Evolutionary conservation across 2,113 vertebrate genomes (phyloP).

Genomic region (Forbesichthys agassizii): DNA sequence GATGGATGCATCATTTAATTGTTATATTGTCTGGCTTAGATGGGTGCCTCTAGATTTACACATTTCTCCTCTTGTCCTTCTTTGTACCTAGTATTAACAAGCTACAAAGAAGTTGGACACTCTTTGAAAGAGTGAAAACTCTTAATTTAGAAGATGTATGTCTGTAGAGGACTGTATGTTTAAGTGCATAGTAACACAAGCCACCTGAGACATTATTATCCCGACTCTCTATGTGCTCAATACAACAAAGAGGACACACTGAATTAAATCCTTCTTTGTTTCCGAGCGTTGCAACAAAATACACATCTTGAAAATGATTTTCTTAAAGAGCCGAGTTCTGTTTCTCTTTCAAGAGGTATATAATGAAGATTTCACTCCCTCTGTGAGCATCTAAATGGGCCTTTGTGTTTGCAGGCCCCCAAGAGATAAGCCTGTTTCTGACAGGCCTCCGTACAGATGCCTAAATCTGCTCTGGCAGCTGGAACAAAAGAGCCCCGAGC

Average conservation of each 20-base stretch:
- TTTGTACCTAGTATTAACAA: neutral
- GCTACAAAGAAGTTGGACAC: neutral
- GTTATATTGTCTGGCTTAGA: neutral
- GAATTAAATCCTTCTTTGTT: conserved; percentile 33
- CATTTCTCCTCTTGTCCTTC: neutral
- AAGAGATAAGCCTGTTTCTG: conserved; percentile 77
- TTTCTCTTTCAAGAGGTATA: conserved; percentile 58
- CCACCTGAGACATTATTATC: neutral
- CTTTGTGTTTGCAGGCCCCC: conserved; percentile 71
- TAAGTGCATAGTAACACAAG: neutral
- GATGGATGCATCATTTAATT: neutral
- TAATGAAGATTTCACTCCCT: conserved; percentile 75
- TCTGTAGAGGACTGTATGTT: neutral
- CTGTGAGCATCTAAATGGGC: conserved; percentile 64
- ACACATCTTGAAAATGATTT: conserved; percentile 26
- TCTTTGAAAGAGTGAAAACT: neutral
- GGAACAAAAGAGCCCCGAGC: conserved; percentile 71
- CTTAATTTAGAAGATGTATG: neutral
- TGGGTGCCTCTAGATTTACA: conserved; percentile 1
- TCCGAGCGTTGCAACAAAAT: conserved; percentile 5
- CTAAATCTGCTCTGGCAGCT: conserved; percentile 76
- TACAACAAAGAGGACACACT: conserved; percentile 15
- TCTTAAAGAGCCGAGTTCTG: conserved; percentile 54
- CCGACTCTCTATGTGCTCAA: neutral
- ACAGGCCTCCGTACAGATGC: conserved; percentile 71